phyloP scores from a whole-genome alignment of 2,888 invertebrate genomes.

The Rotaria socialis region DNA sequence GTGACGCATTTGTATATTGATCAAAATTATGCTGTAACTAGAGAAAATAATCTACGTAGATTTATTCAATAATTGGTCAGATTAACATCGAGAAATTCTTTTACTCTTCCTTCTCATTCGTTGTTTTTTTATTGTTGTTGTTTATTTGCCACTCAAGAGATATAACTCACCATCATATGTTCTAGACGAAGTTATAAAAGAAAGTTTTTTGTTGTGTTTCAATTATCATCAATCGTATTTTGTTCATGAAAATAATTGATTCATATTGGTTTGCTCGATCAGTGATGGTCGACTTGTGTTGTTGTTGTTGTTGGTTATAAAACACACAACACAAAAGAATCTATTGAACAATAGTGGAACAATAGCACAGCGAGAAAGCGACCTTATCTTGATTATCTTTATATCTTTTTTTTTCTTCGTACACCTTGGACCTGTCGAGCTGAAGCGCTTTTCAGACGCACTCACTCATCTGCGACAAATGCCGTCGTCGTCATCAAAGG shows the following conservation, averaged over 20 bases:
- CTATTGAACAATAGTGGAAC: background rate
- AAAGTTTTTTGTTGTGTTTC: background rate
- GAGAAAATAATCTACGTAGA: background rate
- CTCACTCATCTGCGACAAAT: slow-evolving; percentile 34
- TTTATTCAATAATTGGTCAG: background rate
- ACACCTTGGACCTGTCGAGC: slow-evolving; percentile 11
- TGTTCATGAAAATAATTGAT: background rate
- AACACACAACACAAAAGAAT: background rate
- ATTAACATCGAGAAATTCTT: background rate
- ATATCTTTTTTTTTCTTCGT: background rate
- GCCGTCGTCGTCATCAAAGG: slow-evolving; percentile 25
- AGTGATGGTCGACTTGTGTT: background rate
- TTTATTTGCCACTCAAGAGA: background rate
- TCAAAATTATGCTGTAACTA: background rate
- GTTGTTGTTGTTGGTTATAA: background rate
- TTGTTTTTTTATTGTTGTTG: background rate
- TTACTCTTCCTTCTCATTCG: background rate
- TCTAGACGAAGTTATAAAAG: background rate
- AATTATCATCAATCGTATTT: background rate
- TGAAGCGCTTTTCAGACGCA: slow-evolving; percentile 36
- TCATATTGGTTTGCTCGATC: background rate
- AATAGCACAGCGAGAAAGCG: background rate
- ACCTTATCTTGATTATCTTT: background rate
- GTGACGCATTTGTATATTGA: background rate
- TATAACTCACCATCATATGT: background rate